A percentile compares a stretch with the other conserved stretches of the same genome.
Conservation (phyloP, 2,113 vertebrate species). For the Thinocorus orbignyianus region DNA sequence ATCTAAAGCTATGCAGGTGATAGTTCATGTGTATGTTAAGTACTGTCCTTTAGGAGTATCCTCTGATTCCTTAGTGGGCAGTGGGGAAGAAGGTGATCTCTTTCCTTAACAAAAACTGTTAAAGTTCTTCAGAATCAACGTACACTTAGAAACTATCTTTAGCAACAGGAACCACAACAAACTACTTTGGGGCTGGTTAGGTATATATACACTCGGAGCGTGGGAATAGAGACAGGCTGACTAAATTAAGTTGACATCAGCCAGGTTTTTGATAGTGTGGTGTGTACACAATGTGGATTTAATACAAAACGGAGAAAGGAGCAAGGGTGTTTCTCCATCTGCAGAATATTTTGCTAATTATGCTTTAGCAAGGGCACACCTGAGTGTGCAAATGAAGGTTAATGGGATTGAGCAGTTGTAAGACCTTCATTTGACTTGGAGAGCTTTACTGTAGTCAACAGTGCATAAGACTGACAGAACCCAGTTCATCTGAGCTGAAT, state of each 20-base stretch:
- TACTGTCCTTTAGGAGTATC: background rate
- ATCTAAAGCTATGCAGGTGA: background rate
- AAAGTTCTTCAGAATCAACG: background rate
- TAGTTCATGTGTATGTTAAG: background rate
- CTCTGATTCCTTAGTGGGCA: background rate
- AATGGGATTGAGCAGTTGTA: constrained; percentile 28
- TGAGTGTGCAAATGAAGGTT: background rate
- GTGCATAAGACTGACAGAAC: background rate
- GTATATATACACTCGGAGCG: background rate
- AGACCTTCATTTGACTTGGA: constrained; percentile 19
- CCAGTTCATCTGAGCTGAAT: background rate
- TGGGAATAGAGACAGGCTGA: background rate
- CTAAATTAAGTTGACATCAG: background rate
- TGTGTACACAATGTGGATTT: background rate
- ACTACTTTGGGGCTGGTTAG: background rate
- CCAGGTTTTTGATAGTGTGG: background rate
- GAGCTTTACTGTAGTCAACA: background rate
- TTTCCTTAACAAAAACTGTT: background rate
- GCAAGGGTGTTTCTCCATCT: background rate
- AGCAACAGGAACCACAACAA: background rate
- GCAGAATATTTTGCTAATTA: background rate
- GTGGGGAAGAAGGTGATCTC: background rate
- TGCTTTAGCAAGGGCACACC: background rate
- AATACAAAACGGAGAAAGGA: background rate
- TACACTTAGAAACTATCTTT: background rate